phyloP scores from a whole-genome alignment of 2,113 vertebrate genomes.

The Hydrochoerus hydrochaeris region DNA sequence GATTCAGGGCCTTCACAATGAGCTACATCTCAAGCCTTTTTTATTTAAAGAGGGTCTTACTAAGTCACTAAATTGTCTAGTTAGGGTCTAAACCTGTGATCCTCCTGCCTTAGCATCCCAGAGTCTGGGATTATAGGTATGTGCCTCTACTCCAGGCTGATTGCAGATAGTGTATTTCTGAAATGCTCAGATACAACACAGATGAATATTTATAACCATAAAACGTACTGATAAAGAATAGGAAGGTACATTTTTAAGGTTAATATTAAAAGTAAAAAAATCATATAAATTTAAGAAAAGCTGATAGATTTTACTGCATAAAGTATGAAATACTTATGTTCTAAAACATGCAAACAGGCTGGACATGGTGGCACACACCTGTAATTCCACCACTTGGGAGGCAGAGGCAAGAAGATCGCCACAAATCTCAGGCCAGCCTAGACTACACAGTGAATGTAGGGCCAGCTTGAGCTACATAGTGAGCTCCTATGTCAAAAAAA shows the following conservation, averaged over 20 bases:
- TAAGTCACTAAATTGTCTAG: background rate
- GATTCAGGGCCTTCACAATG: background rate
- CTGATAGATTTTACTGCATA: background rate
- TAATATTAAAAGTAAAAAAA: conserved; percentile 11
- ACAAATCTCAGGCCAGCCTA: background rate
- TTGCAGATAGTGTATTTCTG: background rate
- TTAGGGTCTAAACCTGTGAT: background rate
- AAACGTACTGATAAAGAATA: background rate
- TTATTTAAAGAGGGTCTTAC: background rate
- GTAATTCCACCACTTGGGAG: background rate
- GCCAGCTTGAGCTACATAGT: background rate
- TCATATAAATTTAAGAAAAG: background rate
- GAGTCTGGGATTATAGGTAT: background rate
- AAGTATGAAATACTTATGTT: background rate
- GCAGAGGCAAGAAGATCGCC: background rate
- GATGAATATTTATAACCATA: conserved; percentile 20
- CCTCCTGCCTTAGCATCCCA: background rate
- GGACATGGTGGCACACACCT: background rate
- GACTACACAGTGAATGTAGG: background rate
- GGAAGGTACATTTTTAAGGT: background rate
- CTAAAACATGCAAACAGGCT: conserved; percentile 18
- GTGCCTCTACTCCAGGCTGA: background rate
- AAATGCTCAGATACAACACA: background rate
- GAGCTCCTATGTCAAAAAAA: background rate
- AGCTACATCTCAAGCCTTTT: background rate